Conservation (phyloP, 2,888 invertebrate species). For the Germaria angustata region DNA sequence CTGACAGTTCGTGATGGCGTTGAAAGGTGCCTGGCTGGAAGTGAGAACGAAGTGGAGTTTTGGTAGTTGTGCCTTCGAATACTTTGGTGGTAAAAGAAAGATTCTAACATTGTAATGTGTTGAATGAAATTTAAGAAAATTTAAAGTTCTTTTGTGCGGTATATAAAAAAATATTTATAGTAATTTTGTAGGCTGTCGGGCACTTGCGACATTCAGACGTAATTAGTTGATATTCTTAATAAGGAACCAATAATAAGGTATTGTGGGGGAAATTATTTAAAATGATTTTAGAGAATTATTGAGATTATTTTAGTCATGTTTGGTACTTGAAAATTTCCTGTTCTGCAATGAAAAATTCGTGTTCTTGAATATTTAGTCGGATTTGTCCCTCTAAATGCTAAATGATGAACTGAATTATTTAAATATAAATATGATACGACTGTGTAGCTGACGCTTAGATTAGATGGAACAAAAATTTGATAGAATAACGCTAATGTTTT, state of each 20-base stretch:
- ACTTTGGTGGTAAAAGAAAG: not conserved
- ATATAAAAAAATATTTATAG: conserved; percentile 16
- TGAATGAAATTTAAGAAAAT: not conserved
- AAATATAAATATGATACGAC: too few relatives aligned
- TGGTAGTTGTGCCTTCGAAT: not conserved
- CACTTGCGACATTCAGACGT: not conserved
- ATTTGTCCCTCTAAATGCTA: too few relatives aligned
- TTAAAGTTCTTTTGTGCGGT: not conserved
- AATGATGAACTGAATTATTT: too few relatives aligned
- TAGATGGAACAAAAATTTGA: too few relatives aligned
- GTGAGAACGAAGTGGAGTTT: not conserved
- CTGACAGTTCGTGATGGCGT: conserved; percentile 52
- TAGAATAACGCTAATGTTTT: too few relatives aligned
- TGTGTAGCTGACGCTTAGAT: too few relatives aligned
- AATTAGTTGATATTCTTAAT: conserved; percentile 14
- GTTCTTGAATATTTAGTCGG: too few relatives aligned
- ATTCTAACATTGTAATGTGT: not conserved
- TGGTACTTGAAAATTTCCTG: not conserved
- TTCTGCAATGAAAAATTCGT: not conserved
- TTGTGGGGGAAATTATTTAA: not conserved
- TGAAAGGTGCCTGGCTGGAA: conserved; percentile 34
- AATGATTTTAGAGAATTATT: too few relatives aligned
- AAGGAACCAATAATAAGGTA: not conserved
- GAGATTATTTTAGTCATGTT: too few relatives aligned
- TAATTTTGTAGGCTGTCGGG: not conserved